A percentile compares a stretch with the other conserved stretches of the same genome.
Conservation (phyloP, 2,888 invertebrate genomes). For the Erpobdella octoculata region DNA sequence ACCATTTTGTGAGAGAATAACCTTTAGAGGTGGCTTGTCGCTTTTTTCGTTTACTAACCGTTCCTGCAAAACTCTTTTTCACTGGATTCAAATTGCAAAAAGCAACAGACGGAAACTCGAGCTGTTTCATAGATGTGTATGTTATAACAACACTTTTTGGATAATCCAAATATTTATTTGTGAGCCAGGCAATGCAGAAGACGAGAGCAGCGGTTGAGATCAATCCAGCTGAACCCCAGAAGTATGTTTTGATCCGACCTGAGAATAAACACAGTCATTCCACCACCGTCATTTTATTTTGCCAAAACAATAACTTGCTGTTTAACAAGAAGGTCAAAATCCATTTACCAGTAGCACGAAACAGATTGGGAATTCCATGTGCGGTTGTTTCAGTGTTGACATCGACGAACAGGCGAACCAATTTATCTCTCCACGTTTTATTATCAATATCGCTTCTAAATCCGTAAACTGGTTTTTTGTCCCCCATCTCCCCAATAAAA, state of each 20-base stretch:
- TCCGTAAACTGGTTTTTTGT: neutral
- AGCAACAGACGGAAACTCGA: constrained; percentile 28
- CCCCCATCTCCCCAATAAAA: too few relatives aligned
- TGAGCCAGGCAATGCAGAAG: constrained; percentile 9
- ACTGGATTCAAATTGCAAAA: constrained; percentile 29
- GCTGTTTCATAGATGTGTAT: constrained; percentile 8
- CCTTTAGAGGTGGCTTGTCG: neutral
- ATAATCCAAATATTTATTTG: constrained; percentile 10
- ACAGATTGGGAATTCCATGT: constrained; percentile 20
- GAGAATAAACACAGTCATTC: too few relatives aligned
- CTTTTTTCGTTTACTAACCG: neutral
- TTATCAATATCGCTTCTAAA: neutral
- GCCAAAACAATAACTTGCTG: too few relatives aligned
- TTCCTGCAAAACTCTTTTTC: too few relatives aligned
- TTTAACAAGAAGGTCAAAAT: neutral
- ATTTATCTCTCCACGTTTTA: neutral
- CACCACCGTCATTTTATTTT: too few relatives aligned
- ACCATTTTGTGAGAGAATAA: too few relatives aligned
- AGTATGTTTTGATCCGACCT: neutral
- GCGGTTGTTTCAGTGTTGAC: constrained; percentile 4
- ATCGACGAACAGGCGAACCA: neutral
- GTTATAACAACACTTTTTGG: constrained; percentile 21
- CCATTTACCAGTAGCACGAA: constrained; percentile 10
- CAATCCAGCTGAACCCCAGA: constrained; percentile 1
- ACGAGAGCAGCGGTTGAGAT: neutral